Evolutionary conservation across 2,113 vertebrate genomes (phyloP).

Genomic region (Bufo gargarizans): DNA sequence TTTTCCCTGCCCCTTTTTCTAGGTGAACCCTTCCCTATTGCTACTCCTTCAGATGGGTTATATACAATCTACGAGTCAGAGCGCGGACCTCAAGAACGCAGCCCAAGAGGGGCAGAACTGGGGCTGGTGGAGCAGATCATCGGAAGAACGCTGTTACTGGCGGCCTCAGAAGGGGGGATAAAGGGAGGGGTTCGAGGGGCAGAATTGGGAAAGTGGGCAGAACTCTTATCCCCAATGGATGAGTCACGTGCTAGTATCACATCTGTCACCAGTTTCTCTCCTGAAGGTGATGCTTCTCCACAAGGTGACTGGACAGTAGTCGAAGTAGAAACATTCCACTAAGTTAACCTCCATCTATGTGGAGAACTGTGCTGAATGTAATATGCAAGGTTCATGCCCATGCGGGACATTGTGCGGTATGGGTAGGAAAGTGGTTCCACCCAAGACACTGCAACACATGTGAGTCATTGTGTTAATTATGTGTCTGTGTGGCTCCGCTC

Average conservation of each 20-base stretch:
- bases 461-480: not conserved
- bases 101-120: slow-evolving; percentile 63
- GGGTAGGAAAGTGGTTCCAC: not conserved
- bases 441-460: not conserved
- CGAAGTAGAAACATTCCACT: slow-evolving; percentile 91
- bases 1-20: slow-evolving; percentile 40
- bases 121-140: slow-evolving; percentile 84
- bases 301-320: slow-evolving; percentile 93
- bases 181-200: slow-evolving; percentile 75
- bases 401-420: not conserved
- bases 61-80: slow-evolving; percentile 56
- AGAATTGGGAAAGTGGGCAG: slow-evolving; percentile 86
- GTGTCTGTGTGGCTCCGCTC: not conserved
- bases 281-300: slow-evolving; percentile 80
- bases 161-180: slow-evolving; percentile 69
- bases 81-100: slow-evolving; percentile 56
- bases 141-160: slow-evolving; percentile 82
- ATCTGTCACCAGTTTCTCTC: slow-evolving; percentile 88
- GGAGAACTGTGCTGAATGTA: not conserved
- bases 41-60: slow-evolving; percentile 51
- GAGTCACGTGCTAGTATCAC: slow-evolving; percentile 89
- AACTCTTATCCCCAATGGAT: slow-evolving; percentile 80
- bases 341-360: slow-evolving; percentile 52
- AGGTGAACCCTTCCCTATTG: slow-evolving; percentile 58
- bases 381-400: not conserved